Base-by-base conservation (phyloP, 2,888 invertebrate genomes). In the Seira ritae region DNA sequence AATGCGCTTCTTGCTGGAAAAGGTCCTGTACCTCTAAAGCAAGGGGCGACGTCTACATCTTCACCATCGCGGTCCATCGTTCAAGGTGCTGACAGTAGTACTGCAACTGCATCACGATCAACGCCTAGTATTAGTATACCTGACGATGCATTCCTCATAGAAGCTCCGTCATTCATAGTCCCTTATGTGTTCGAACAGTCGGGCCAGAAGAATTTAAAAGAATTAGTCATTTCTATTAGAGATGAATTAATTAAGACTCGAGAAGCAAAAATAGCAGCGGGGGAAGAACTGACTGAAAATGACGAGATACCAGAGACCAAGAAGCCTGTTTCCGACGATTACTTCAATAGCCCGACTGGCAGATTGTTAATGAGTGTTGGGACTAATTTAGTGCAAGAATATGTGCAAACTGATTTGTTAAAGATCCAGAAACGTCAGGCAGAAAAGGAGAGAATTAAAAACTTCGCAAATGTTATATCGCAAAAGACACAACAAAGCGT, bases 351-450 rank as follows among this genome's bases (percentile, higher is more conserved):
- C 90, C 95, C 97, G 0, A 92, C 97, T 74, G 97, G 98, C 6
- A 96, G 96, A 90, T 96, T 98, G 91, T 95, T 98, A 90, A 95
- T 96, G 91, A 96, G 96, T 90, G 96, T 98, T 89, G 98, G 98
- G 37, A 93, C 96, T 80, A 96, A 96, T 90, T 93, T 97, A 86
- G 97, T 97, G 1, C 96, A 97, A 91, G 97, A 98, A 90, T 95
- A 94, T 91, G 98, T 98, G 20, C 98, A 98, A 92, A 94, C 94
- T n/a, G 98, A 98, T 92, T 92, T 98, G 80, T 92, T 98, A 77
- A 94, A 95, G 88, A 95, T 96, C 90, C 97, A 97, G 90, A 95
- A 95, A 90, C 93, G 96, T 68, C 97, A 97, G 90, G 94, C 95
- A 20, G 94, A 95, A 88, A 94, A 94, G 87, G 94, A 94, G 91